phyloP scores from a whole-genome alignment of 2,888 invertebrate species.

The Argynnis bischoffii region DNA sequence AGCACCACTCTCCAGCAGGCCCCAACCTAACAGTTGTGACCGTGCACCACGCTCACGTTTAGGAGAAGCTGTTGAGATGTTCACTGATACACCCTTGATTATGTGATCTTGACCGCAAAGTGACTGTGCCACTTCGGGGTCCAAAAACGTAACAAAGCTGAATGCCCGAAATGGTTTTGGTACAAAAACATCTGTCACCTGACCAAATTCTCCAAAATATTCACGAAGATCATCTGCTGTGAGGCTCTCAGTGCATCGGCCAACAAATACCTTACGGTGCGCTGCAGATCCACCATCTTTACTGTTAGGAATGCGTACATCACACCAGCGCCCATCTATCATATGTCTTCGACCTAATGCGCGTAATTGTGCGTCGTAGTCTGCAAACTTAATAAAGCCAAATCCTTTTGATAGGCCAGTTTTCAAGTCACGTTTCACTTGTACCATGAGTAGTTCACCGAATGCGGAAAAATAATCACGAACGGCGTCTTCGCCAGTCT shows the following conservation, averaged over 20 bases:
- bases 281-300: constrained; percentile 86
- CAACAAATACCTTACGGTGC: constrained; percentile 91
- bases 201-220: constrained; percentile 90
- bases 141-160: constrained; percentile 92
- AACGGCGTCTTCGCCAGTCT: constrained; percentile 88
- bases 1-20: constrained; percentile 58
- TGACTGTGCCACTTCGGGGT: constrained; percentile 89
- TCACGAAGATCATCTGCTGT: constrained; percentile 89
- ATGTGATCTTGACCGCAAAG: constrained; percentile 92
- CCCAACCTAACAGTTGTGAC: constrained; percentile 61
- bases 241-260: constrained; percentile 91
- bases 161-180: constrained; percentile 92
- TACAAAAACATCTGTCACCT: constrained; percentile 93
- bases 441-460: constrained; percentile 84
- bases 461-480: constrained; percentile 87
- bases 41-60: constrained; percentile 83
- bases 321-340: constrained; percentile 88
- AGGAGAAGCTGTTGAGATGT: constrained; percentile 93
- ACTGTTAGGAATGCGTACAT: constrained; percentile 87
- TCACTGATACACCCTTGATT: constrained; percentile 92
- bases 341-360: constrained; percentile 85
- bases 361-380: constrained; percentile 84
- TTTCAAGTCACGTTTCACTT: constrained; percentile 82
- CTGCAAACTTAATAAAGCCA: constrained; percentile 87
- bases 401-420: constrained; percentile 87